Evolutionary conservation across 2,888 invertebrate genomes (phyloP).

Genomic region (Lasioglossum figueresi): DNA sequence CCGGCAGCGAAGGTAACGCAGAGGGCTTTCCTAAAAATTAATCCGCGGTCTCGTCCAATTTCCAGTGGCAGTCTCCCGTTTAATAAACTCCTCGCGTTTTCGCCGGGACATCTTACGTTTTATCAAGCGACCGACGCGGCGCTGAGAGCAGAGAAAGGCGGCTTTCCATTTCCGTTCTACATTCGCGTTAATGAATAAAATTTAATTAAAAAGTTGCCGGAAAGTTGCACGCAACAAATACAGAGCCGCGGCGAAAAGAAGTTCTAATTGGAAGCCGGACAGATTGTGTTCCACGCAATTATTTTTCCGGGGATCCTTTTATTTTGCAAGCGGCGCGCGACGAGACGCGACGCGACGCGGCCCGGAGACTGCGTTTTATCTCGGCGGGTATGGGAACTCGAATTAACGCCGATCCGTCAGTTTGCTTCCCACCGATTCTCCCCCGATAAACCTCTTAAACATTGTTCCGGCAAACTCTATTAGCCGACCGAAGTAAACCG

Average conservation of each 20-base stretch:
- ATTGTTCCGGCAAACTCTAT: background rate
- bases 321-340: background rate
- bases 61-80: background rate
- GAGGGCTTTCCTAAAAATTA: constrained; percentile 28
- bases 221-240: constrained; percentile 55
- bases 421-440: background rate
- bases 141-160: background rate
- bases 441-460: constrained; percentile 3
- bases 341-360: background rate
- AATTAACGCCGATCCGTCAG: constrained; percentile 39
- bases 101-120: constrained; percentile 39
- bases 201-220: constrained; percentile 60
- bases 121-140: constrained; percentile 8
- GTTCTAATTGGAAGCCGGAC: constrained; percentile 58
- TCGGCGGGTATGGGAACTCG: background rate
- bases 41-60: constrained; percentile 27
- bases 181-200: constrained; percentile 55
- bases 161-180: constrained; percentile 24
- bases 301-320: constrained; percentile 48
- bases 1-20: background rate
- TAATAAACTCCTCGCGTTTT: constrained; percentile 23
- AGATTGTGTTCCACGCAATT: constrained; percentile 57
- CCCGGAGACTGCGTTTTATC: constrained; percentile 35
- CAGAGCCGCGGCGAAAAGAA: constrained; percentile 41
- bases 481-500: background rate